Evolutionary conservation across 1,140 invertebrate genomes (phyloP), one percentile per base, ranked within the genome.

Genomic region (Ruditapes philippinarum): DNA sequence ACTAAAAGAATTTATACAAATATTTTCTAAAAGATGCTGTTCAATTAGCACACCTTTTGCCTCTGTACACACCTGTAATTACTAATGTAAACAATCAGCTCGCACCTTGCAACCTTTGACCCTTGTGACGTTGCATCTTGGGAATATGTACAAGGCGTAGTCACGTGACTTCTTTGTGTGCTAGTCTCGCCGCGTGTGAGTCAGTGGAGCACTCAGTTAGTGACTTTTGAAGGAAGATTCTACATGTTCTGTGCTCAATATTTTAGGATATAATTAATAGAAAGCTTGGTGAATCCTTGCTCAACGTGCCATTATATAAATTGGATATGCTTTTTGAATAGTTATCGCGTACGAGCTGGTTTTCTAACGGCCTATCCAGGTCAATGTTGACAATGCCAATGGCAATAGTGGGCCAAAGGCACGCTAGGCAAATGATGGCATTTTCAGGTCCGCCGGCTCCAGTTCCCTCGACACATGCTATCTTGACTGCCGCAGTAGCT

Each of bases 111-210:
- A 65, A 91, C 65, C 90, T 91, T 89, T 91, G 62, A 89, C 86
- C 86, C 74, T 42, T 70, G 68, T 60, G 70, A 88, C 88, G 40
- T 90, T 92, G 94, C 92, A 94, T 94, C 88, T 89, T 92, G 93
- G 94, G 93, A 93, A 78, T 70, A 90, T 79, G 85, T 92, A 90
- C 83, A 90, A 93, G 91, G 94, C 94, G 92, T 94, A 92, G 89
- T 94, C 95, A 95, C 95, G 95, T 95, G 95, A 95, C 89, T 93
- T 94, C 95, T 95, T 95, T 95, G 95, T 95, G 95, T 95, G 95
- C 93, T 93, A 88, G 88, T 85, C 92, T 93, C 93, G 90, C 93
- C 93, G 92, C 93, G 93, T 95, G 95, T 95, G 95, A 95, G 95
- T 95, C 93, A 93, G 93, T 86, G 82, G 89, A 89, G 91, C 92